These are phyloP conservation scores for Vombatus ursinus DNA, from an alignment of 2,113 vertebrate genomes.

Conservation along the genomic window DNA sequence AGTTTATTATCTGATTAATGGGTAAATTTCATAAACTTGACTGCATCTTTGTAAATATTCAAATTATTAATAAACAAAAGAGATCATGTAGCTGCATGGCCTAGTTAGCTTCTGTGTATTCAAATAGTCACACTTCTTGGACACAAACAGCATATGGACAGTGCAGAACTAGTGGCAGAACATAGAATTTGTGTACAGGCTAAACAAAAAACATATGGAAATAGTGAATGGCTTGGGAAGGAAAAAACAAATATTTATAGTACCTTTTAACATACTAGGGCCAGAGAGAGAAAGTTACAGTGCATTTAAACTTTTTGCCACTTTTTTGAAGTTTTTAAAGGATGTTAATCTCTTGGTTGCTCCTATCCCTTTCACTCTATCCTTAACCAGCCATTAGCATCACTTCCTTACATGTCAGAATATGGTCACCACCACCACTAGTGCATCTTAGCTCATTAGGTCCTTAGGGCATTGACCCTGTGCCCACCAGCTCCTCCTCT, in stretches of 20 bases:
- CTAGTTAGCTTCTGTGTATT: neutral
- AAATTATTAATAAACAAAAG: neutral
- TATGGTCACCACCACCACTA: neutral
- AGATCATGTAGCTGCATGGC: neutral
- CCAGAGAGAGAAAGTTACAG: neutral
- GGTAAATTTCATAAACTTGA: neutral
- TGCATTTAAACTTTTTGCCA: neutral
- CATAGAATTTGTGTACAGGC: neutral
- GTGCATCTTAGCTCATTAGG: neutral
- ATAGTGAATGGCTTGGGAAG: neutral
- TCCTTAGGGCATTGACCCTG: neutral
- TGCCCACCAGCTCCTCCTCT: fast-evolving
- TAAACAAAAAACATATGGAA: neutral
- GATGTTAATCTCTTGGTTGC: fast-evolving
- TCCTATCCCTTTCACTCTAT: neutral
- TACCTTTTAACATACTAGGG: neutral
- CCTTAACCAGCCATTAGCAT: neutral
- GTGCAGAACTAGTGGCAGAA: neutral
- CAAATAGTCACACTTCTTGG: neutral
- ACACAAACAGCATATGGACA: neutral
- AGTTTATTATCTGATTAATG: neutral
- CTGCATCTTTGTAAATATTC: neutral
- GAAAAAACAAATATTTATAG: neutral
- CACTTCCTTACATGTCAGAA: neutral
- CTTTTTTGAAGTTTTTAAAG: neutral